Evolutionary conservation across 92 coral and sea anemone genomes (phyloP).

Genomic region (Epizoanthus rinbou): DNA sequence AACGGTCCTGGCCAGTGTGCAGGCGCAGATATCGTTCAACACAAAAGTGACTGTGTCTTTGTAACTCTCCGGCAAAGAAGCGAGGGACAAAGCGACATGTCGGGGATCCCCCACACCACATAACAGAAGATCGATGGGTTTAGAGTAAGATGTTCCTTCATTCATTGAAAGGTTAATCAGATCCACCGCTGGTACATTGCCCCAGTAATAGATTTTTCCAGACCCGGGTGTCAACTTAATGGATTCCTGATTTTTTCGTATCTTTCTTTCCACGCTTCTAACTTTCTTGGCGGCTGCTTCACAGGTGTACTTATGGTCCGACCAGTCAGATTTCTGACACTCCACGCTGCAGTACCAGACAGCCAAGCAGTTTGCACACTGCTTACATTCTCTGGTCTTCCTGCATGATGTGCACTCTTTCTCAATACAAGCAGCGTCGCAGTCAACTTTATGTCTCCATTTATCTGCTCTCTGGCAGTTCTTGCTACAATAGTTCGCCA

Average conservation of each 20-base stretch:
- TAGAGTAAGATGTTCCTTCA: constrained; percentile 64
- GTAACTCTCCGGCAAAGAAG: constrained; percentile 56
- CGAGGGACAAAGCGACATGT: constrained; percentile 62
- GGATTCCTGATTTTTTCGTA: constrained; percentile 42
- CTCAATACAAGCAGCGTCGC: constrained; percentile 47
- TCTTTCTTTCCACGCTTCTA: constrained; percentile 4
- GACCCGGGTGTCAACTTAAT: constrained; percentile 39
- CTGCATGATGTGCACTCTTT: constrained; percentile 55
- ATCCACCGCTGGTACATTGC: constrained; percentile 78
- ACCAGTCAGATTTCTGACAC: constrained; percentile 59
- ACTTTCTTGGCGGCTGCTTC: constrained; percentile 40
- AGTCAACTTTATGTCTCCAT: constrained; percentile 63
- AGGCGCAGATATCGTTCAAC: constrained; percentile 64
- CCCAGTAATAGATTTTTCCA: constrained; percentile 69
- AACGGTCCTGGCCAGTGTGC: constrained; percentile 75
- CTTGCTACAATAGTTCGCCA: constrained; percentile 65
- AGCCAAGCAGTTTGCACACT: constrained; percentile 60
- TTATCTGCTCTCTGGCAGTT: constrained; percentile 59
- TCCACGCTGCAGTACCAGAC: constrained; percentile 64
- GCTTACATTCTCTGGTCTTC: constrained; percentile 30
- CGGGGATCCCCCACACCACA: constrained; percentile 88
- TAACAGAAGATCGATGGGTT: constrained; percentile 56
- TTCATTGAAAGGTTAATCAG: constrained; percentile 72
- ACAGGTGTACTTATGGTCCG: constrained; percentile 60
- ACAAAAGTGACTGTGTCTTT: constrained; percentile 54